Evolutionary conservation across 1,140 invertebrate species (phyloP), one percentile per base, ranked within the genome.

Genomic region (Parapsyche elsis): DNA sequence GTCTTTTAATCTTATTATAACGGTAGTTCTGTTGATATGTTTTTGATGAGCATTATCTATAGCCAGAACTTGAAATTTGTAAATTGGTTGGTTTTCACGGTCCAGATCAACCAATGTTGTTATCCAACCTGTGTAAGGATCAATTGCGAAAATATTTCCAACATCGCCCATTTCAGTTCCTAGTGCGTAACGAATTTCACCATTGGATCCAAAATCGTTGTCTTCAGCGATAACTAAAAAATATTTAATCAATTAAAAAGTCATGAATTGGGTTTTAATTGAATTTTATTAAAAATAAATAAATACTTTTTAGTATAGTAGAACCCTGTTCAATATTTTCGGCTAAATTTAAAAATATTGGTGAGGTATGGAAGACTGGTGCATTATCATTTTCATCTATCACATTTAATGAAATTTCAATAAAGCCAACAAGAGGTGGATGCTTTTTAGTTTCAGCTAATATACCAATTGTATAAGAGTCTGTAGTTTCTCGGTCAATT

Each of bases 321-420:
- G 92, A 92, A 0, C 94, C 94, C 85, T 94, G 92, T 46, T 92
- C 90, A 5, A 93, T 89, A 86, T 96, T 95, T 86, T 97, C 95
- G 0, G 94, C 92, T 0, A 97, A 85, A 64, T 88, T 90, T 2
- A 94, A 87, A 70, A 88, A 88, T 85, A 97, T 97, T 0, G 92
- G 91, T 79, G 91, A 92, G 83, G 92, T 95, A 84, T 96, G 93
- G 86, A 97, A 97, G 80, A 91, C 89, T 0, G 96, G 96, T 9
- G 91, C 88, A 85, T 96, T 94, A 87, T 97, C 96, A 85, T 97
- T 97, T 83, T 94, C 93, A 85, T 97, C 95, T 49, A 94, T 87
- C 0, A 97, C 92, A 80, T 93, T 92, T n/a, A 97, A 89, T 2
- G 90, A 88, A 75, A 97, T 92, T 86, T 95, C 92, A 0, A 92